Evolutionary conservation across 2,113 vertebrate species (phyloP).

Genomic region (Pygoscelis antarcticus): DNA sequence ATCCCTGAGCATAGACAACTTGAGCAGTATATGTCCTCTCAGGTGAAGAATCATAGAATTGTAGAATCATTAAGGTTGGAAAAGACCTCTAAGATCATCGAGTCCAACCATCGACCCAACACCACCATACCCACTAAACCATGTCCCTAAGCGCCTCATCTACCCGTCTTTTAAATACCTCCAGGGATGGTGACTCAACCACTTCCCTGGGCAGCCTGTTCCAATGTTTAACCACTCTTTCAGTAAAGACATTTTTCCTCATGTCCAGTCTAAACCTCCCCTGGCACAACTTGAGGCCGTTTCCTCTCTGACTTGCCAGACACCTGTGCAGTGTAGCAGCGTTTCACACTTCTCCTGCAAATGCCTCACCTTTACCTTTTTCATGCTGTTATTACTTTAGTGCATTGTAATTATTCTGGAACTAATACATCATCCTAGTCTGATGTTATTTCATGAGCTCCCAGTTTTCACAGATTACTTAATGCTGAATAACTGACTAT

Average conservation of each 20-base stretch:
- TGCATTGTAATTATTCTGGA: not conserved
- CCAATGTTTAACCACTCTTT: too few relatives aligned
- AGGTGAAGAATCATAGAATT: not conserved
- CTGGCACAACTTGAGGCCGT: too few relatives aligned
- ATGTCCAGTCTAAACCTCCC: too few relatives aligned
- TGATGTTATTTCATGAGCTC: not conserved
- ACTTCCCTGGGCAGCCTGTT: too few relatives aligned
- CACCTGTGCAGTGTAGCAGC: not conserved
- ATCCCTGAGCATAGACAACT: not conserved
- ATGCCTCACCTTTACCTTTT: not conserved
- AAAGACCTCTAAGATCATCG: too few relatives aligned
- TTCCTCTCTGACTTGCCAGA: not conserved
- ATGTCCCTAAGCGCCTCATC: too few relatives aligned
- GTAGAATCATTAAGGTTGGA: too few relatives aligned
- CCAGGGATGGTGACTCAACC: too few relatives aligned
- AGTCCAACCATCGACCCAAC: too few relatives aligned
- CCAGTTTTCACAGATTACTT: not conserved
- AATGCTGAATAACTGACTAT: not conserved
- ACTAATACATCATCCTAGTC: not conserved
- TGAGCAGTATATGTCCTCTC: not conserved
- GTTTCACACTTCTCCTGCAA: not conserved
- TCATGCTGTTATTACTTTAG: not conserved
- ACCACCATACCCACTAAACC: too few relatives aligned
- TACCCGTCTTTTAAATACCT: too few relatives aligned
- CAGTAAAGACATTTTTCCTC: too few relatives aligned